Base-by-base conservation (phyloP, 2,888 invertebrate genomes). In the Apamea sordens region DNA sequence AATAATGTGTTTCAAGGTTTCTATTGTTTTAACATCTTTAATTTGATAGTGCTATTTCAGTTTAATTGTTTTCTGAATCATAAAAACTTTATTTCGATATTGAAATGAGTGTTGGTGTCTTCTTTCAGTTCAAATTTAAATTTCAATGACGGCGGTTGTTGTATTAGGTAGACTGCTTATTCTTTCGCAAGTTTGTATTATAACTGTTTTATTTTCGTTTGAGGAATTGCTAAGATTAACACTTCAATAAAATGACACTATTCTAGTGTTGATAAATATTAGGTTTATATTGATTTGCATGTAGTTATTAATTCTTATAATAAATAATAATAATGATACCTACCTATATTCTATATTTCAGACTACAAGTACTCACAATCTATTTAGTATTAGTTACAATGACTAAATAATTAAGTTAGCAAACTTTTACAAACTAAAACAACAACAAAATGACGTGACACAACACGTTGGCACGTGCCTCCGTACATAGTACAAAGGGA, bases 41-140 rank as follows among this genome's bases (percentile, higher is more conserved):
- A 65, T 79, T 59, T 73, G 24, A 41, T 73, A 44, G 28, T 36
- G 59, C 50, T 61, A 24, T 61, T 80, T 74, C n/a, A 53, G 21
- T 73, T 78, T 78, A 36, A 78, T 64, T 24, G 50, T 59, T 70
- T 73, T 44, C 18, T 15, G 24, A 63, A 61, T 72, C 68, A 28
- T 77, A 41, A 77, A 81, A 67, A 61, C 11, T 32, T 41, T 3
- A n/a, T 72, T 83, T 67, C 6, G 24, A n/a, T 15, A 47, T 53
- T 77, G 11, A 56, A 77, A 47, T 36, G 13, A 21, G 7, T 32
- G 21, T 65, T 7, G 11, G 56, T 56, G 15, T 77, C 53, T 82
- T 68, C 24, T 83, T 77, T 53, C 61, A 6, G 15, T 61, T 73
- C 65, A 7, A 69, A 77, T 61, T 50, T 50, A 41, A 50, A n/a